Base-by-base conservation (phyloP, 1,140 invertebrate genomes). In the Drosophila pseudoobscura region DNA sequence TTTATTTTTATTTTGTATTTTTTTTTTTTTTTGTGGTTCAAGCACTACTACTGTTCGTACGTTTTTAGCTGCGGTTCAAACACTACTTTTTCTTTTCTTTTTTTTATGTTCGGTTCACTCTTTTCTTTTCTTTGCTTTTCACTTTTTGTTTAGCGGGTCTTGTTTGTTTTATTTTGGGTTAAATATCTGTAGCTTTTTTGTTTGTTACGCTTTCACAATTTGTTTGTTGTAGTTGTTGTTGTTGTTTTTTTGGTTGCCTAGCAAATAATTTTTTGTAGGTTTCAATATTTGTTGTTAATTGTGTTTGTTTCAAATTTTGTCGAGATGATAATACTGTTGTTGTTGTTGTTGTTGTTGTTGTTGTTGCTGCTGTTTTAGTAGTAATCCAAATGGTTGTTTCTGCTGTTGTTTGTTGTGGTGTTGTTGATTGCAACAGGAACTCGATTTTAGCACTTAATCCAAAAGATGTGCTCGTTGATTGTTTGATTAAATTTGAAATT, bases 391-490 rank as follows among this genome's bases (percentile, higher is more conserved):
- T 75, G 70, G 72, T 68, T 80, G 76, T 62, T 76, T 57, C 60
- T 89, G 63, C 41, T 72, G 72, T 61, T 69, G 51, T 66, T 65
- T 60, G 6, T 46, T 46, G 46, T 64, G 9, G 43, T 39, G 43
- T 39, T 49, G 20, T 52, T 52, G 50, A 35, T 73, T 69, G 72
- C 78, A 78, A 87, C 88, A 90, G 82, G 80, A 90, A 88, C 88
- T 90, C 3, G 11, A 13, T 75, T 72, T 77, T 78, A 59, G 83
- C 83, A 87, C 83, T 87, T 83, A 79, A 87, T 87, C 83, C 83
- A 87, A 52, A 39, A 87, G 75, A 76, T 82, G 77, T 85, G 80
- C 68, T 78, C 59, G n/a, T 51, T 60, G 53, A 24, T 43, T 56
- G 55, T 73, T 63, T 68, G 49, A 72, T 73, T 55, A 57, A 55